Evolutionary conservation across 2,113 vertebrate species (phyloP).

Genomic region (Poicephalus gulielmi): DNA sequence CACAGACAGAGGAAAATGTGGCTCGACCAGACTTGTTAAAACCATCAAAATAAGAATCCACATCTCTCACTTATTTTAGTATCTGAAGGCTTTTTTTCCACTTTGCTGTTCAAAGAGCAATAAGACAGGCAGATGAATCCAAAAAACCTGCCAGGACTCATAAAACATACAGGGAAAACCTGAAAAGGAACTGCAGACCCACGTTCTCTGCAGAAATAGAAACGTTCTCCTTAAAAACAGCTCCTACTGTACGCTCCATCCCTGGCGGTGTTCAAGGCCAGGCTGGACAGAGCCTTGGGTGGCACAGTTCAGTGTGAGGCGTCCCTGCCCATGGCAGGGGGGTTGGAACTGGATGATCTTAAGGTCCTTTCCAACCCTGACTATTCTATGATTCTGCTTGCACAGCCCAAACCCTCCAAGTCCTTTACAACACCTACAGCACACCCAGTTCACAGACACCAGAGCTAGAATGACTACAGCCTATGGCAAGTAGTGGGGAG

Average conservation of each 20-base stretch:
- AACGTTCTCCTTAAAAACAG: not conserved
- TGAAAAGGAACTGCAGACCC: not conserved
- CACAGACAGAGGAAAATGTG: conserved; percentile 10
- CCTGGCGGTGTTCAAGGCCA: no score
- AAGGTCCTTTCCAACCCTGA: no score
- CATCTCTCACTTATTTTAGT: not conserved
- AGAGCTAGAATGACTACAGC: not conserved
- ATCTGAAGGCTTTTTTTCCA: not conserved
- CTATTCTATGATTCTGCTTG: not conserved
- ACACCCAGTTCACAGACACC: not conserved
- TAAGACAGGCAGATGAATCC: not conserved
- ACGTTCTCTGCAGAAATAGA: not conserved
- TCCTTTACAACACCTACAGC: not conserved
- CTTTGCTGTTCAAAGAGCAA: not conserved
- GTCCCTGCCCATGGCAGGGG: no score
- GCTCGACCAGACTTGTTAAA: not conserved
- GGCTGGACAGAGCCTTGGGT: no score
- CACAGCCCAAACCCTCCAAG: not conserved
- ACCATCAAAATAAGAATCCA: not conserved
- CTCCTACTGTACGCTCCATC: not conserved
- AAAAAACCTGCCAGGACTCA: not conserved
- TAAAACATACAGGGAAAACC: not conserved
- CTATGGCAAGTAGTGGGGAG: not conserved
- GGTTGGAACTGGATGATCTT: no score
- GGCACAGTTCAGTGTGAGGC: no score